Evolutionary conservation across 1,140 invertebrate genomes (phyloP).

Genomic region (Hesperophylax magnus): DNA sequence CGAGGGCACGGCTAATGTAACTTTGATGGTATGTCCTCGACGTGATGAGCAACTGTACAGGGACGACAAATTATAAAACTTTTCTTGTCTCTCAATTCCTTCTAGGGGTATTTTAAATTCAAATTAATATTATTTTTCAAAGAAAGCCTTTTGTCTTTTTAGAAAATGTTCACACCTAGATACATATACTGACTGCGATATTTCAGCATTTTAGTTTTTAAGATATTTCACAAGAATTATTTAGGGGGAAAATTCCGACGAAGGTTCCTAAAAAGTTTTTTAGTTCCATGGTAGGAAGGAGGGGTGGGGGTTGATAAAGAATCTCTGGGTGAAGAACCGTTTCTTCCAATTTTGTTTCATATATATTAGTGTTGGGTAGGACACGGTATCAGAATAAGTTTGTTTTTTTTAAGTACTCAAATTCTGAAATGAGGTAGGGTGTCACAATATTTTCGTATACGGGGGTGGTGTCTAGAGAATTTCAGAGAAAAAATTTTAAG

Average conservation of each 20-base stretch:
- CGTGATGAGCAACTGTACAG: constrained; percentile 15
- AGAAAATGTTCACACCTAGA: background rate
- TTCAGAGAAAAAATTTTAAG: too few species aligned
- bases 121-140: background rate
- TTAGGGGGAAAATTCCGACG: background rate
- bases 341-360: too few species aligned
- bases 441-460: too few species aligned
- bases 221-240: background rate
- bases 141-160: background rate
- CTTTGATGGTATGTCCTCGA: constrained; percentile 24
- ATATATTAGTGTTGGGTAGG: too few species aligned
- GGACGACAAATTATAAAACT: constrained; percentile 5
- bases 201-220: too few species aligned
- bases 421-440: too few species aligned
- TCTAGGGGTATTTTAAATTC: constrained; percentile 3
- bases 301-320: too few species aligned
- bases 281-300: too few species aligned
- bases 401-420: too few species aligned
- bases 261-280: background rate
- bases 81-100: background rate
- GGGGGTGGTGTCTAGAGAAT: too few species aligned
- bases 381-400: too few species aligned
- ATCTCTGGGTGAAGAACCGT: too few species aligned
- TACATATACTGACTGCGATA: background rate
- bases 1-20: constrained; percentile 7